Percentiles rank a stretch among this genome's conserved stretches.
Conservation (phyloP, 2,797 vertebrate genomes). For the Darevskia mixta region DNA sequence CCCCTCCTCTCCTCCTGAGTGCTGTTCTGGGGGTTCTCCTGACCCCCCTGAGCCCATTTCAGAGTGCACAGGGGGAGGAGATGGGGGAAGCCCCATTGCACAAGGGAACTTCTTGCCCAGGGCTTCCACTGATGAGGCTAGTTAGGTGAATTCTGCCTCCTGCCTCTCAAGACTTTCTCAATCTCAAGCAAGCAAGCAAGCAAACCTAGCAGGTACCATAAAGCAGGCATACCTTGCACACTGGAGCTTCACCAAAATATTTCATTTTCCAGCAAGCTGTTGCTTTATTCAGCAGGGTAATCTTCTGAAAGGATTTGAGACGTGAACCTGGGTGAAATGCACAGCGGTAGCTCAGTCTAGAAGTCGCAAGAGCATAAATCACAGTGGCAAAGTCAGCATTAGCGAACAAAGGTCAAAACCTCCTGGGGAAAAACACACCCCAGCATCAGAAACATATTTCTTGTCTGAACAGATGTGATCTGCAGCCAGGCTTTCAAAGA, state of each 20-base stretch:
- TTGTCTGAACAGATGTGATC: slow-evolving; percentile 67
- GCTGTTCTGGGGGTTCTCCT: too few relatives aligned
- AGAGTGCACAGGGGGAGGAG: too few relatives aligned
- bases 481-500: slow-evolving; percentile 53
- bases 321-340: slow-evolving; percentile 12
- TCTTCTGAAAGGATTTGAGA: slow-evolving; percentile 18
- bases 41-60: too few relatives aligned
- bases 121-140: too few relatives aligned
- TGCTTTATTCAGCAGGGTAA: slow-evolving; percentile 4
- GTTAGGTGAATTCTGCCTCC: too few relatives aligned
- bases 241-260: background rate
- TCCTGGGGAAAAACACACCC: background rate
- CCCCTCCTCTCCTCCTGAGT: too few relatives aligned
- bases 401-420: slow-evolving; percentile 13
- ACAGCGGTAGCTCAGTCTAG: slow-evolving; percentile 8
- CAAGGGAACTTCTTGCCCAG: too few relatives aligned
- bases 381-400: slow-evolving; percentile 9
- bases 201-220: background rate
- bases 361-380: slow-evolving; percentile 21
- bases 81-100: too few relatives aligned
- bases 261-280: slow-evolving; percentile 3
- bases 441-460: slow-evolving; percentile 59
- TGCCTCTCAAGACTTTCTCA: background rate
- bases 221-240: background rate
- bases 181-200: background rate